Conservation (phyloP, 2,888 invertebrate species). For the Callyntrura sp. region DNA sequence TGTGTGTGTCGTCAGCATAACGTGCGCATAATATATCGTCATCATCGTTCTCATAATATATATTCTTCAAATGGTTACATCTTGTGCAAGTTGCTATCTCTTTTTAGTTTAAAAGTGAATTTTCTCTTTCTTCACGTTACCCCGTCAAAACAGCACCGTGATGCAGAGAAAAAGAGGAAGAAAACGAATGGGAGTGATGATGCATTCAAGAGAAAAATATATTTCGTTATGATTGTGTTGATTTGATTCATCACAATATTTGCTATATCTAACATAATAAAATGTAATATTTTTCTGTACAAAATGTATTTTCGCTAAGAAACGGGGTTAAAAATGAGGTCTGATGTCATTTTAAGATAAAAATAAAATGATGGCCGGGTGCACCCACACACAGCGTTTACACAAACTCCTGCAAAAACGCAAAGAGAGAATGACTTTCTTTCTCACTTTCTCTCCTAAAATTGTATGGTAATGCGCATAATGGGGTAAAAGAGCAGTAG, state of each 20-base stretch:
- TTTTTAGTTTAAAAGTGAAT: not conserved
- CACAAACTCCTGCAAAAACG: no score
- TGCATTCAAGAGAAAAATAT: slow-evolving; percentile 49
- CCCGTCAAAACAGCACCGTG: not conserved
- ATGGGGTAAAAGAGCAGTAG: no score
- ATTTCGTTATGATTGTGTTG: slow-evolving; percentile 59
- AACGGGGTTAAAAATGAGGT: slow-evolving; percentile 36
- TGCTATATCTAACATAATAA: not conserved
- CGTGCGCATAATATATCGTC: no score
- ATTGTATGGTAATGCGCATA: no score
- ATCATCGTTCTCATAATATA: not conserved
- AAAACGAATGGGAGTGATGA: no score
- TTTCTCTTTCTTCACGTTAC: no score
- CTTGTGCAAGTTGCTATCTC: not conserved
- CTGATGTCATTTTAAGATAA: slow-evolving; percentile 60
- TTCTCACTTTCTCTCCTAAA: no score
- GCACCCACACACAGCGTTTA: no score
- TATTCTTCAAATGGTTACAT: not conserved
- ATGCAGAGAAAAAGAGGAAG: no score
- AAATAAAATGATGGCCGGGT: not conserved
- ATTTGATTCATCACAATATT: slow-evolving; percentile 61
- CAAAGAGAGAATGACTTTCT: no score
- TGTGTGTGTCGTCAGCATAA: slow-evolving; percentile 15
- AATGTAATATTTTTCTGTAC: slow-evolving; percentile 10
- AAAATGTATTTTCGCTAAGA: no score